phyloP scores from a whole-genome alignment of 2,888 invertebrate species.

The Drosophila subquinaria region DNA sequence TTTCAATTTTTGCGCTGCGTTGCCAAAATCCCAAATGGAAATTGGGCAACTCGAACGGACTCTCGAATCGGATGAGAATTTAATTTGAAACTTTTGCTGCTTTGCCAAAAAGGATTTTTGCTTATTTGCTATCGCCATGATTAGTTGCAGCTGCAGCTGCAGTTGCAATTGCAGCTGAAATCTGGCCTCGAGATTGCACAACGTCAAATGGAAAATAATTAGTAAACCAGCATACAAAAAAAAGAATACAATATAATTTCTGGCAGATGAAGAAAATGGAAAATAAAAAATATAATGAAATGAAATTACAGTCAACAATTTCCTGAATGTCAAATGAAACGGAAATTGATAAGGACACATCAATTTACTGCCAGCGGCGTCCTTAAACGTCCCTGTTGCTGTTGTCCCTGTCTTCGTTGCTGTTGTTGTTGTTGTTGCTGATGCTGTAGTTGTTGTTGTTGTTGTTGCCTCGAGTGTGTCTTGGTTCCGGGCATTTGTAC shows the following conservation, averaged over 20 bases:
- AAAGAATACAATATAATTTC: neutral
- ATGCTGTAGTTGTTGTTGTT: neutral
- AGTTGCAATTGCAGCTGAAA: conserved; percentile 21
- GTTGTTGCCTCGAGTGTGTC: conserved; percentile 9
- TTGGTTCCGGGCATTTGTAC: conserved; percentile 30
- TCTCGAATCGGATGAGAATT: conserved; percentile 25
- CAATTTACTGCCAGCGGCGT: conserved; percentile 41
- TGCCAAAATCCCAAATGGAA: conserved; percentile 31
- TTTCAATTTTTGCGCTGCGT: conserved; percentile 38
- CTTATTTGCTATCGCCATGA: conserved; percentile 41
- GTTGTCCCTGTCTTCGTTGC: neutral
- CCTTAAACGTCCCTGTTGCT: conserved; percentile 12
- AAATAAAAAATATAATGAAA: conserved; percentile 6
- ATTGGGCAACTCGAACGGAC: conserved; percentile 25
- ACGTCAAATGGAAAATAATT: conserved; percentile 33
- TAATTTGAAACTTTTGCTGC: conserved; percentile 42
- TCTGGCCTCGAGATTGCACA: neutral
- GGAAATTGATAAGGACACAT: conserved; percentile 63
- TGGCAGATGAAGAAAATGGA: neutral
- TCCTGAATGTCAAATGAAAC: conserved; percentile 52
- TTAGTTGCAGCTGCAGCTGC: conserved; percentile 22
- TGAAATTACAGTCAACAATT: conserved; percentile 37
- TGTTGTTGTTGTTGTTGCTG: neutral
- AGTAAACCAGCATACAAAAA: conserved; percentile 3
- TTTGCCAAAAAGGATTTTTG: conserved; percentile 43